Evolutionary conservation across 1,140 invertebrate genomes (phyloP).

Genomic region (Ceratoteleas bidentatus): DNA sequence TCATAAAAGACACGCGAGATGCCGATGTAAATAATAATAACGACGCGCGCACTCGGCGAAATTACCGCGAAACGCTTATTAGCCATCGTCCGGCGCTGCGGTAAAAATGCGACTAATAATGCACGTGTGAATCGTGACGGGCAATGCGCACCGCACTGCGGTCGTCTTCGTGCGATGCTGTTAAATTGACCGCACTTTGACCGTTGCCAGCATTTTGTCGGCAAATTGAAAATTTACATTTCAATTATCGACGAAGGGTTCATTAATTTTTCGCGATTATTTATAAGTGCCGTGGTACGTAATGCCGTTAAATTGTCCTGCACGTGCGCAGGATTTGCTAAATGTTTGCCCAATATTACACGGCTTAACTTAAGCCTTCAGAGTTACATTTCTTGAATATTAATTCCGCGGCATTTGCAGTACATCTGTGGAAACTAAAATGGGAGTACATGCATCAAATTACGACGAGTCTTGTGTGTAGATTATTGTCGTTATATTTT

Average conservation of each 20-base stretch:
- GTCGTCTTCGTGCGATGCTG: slow-evolving; percentile 27
- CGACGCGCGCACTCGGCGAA: slow-evolving; percentile 27
- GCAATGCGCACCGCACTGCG: slow-evolving; percentile 36
- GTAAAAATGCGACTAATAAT: slow-evolving; percentile 35
- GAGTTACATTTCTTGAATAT: slow-evolving; percentile 59
- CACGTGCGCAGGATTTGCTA: slow-evolving; percentile 50
- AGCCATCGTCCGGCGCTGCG: slow-evolving; percentile 36
- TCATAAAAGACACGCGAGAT: slow-evolving; percentile 63
- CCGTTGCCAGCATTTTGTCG: slow-evolving; percentile 35
- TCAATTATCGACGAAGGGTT: slow-evolving; percentile 20
- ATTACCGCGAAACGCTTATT: slow-evolving; percentile 60
- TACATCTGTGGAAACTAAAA: slow-evolving; percentile 50
- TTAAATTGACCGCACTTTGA: slow-evolving; percentile 38
- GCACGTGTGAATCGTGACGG: slow-evolving; percentile 40
- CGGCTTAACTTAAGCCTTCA: slow-evolving; percentile 48
- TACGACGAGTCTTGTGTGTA: slow-evolving; percentile 35
- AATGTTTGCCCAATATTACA: slow-evolving; percentile 56
- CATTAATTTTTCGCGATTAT: slow-evolving; percentile 36
- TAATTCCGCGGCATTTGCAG: slow-evolving; percentile 47
- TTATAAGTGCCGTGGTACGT: slow-evolving; percentile 27
- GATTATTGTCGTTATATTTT: slow-evolving; percentile 43
- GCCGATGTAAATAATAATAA: slow-evolving; percentile 55
- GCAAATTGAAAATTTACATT: slow-evolving; percentile 26
- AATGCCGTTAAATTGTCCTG: slow-evolving; percentile 40
- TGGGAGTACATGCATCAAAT: slow-evolving; percentile 42